Conservation (phyloP, 2,888 invertebrate genomes). For the Apamea monoglypha region DNA sequence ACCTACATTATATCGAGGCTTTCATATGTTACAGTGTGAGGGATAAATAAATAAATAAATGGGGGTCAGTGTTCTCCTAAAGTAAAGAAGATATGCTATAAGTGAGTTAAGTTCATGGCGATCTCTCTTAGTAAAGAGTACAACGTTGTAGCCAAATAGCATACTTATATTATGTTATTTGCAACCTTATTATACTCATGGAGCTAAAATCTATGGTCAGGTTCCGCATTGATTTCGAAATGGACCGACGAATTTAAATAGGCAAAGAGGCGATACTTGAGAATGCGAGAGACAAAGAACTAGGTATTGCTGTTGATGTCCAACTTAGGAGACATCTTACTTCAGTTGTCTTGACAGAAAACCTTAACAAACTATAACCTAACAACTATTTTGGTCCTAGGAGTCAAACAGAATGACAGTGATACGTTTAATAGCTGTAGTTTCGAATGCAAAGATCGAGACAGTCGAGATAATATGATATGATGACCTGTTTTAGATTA, state of each 20-base stretch:
- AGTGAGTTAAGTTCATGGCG: background rate
- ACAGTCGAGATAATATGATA: constrained; percentile 7
- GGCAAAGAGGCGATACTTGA: too few relatives aligned
- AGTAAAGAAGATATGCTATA: background rate
- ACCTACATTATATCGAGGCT: constrained; percentile 13
- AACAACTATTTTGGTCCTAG: background rate
- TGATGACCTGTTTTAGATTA: constrained; percentile 33
- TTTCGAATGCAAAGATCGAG: background rate
- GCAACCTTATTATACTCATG: too few relatives aligned
- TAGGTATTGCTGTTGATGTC: too few relatives aligned
- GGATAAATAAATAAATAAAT: too few relatives aligned
- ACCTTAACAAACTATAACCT: background rate
- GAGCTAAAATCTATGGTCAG: background rate
- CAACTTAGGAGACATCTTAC: background rate
- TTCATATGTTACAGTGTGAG: too few relatives aligned
- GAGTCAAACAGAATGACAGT: background rate
- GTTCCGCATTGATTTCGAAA: background rate
- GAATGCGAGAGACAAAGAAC: too few relatives aligned
- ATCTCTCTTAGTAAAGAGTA: background rate
- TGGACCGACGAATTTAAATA: too few relatives aligned
- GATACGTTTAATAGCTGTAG: background rate
- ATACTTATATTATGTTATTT: too few relatives aligned
- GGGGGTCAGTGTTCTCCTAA: background rate
- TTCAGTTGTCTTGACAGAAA: background rate
- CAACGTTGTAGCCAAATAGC: background rate